phyloP scores from a whole-genome alignment of 2,797 vertebrate species.

The Phoxinus dragarum region DNA sequence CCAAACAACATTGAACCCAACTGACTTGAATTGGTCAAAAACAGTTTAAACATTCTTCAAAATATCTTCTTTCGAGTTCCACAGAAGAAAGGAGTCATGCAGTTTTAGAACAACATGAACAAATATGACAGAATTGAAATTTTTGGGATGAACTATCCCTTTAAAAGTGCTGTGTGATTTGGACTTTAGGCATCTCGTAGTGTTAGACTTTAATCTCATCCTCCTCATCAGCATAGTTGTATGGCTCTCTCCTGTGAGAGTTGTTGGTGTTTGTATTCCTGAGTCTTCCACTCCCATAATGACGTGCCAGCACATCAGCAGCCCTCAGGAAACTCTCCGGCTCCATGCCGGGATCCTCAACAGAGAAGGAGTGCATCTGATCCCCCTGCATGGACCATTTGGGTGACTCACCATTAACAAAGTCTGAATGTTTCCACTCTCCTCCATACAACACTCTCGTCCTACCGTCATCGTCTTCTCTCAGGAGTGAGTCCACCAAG shows the following conservation, averaged over 20 bases:
- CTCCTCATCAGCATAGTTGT: conserved; percentile 84
- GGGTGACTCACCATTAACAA: conserved; percentile 60
- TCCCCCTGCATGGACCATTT: conserved; percentile 64
- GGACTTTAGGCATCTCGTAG: neutral
- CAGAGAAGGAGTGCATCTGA: conserved; percentile 56
- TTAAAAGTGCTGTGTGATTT: conserved; percentile 18
- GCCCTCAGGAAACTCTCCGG: conserved; percentile 80
- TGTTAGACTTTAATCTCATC: conserved; percentile 93
- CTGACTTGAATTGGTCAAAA: neutral
- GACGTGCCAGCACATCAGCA: conserved; percentile 76
- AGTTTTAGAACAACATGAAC: no score
- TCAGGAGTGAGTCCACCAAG: conserved; percentile 76
- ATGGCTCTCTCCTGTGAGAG: conserved; percentile 75
- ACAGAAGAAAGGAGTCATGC: neutral
- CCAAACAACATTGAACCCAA: neutral
- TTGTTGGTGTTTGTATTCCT: conserved; percentile 62
- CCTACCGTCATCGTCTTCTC: conserved; percentile 71
- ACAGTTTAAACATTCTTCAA: neutral
- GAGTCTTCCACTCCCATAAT: conserved; percentile 70
- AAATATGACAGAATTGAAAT: neutral
- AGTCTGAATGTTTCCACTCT: conserved; percentile 69
- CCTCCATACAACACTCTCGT: conserved; percentile 69
- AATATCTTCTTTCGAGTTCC: neutral
- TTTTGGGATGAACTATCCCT: neutral
- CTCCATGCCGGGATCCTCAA: conserved; percentile 68